Conservation (phyloP, 2,797 vertebrate species). For the Vipera ursinii region DNA sequence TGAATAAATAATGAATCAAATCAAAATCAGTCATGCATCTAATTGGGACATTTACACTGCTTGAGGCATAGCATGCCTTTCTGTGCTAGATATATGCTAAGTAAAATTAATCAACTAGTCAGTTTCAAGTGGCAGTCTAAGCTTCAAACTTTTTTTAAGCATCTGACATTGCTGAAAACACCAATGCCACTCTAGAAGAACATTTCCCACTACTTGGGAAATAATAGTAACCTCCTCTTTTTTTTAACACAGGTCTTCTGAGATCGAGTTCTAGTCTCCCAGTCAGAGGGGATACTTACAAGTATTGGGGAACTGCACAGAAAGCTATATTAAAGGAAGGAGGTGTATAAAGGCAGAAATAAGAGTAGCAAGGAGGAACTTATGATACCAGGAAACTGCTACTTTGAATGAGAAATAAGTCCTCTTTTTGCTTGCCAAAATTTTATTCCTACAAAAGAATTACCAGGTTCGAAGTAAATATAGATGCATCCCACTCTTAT, state of each 20-base stretch:
- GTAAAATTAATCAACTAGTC: constrained; percentile 67
- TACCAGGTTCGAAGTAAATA: background rate
- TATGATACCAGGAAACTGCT: background rate
- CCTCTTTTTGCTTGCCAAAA: background rate
- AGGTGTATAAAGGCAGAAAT: background rate
- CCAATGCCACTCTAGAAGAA: background rate
- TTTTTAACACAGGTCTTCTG: background rate
- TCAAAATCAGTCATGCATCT: constrained; percentile 75
- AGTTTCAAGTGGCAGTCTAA: constrained; percentile 47
- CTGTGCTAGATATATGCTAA: constrained; percentile 66
- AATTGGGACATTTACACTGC: constrained; percentile 74
- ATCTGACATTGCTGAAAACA: constrained; percentile 6
- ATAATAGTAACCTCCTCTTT: background rate
- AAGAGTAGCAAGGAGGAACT: background rate
- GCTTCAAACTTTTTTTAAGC: constrained; percentile 43
- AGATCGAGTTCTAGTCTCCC: background rate
- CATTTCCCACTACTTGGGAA: background rate
- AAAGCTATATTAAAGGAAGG: background rate
- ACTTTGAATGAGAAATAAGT: background rate
- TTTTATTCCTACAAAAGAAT: background rate
- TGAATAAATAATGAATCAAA: constrained; percentile 71
- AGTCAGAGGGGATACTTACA: background rate
- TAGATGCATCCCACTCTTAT: background rate
- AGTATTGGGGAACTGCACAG: background rate
- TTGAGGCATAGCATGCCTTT: constrained; percentile 52